Base-by-base conservation (phyloP, 2,797 vertebrate genomes). In the Coluber constrictor region DNA sequence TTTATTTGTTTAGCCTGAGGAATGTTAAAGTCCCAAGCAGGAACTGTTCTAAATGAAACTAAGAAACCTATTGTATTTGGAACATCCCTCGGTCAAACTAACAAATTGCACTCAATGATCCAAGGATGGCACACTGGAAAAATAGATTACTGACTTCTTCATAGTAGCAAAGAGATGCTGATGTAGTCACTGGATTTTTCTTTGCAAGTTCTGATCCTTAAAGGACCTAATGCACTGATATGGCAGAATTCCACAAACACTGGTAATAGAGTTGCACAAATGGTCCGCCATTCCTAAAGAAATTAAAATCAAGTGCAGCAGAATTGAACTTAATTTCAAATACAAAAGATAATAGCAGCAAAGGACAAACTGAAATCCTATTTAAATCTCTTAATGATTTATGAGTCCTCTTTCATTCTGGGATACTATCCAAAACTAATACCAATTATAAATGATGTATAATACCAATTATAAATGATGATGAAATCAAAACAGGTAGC, bases 301-400 rank as follows among this genome's bases (percentile, higher is more conserved):
- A 88, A 94, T 11, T 0, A 9, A 43, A 56, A 51, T 37, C 29
- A 9, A 25, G 32, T 0, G 54, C n/a, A 16, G 23, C 7, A 27
- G 47, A 86, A 55, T 51, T 94, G 32, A 90, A 5, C 16, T 90
- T 93, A 86, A 37, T 89, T 96, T 95, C 93, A 92, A 60, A 88
- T 90, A 59, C 87, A 93, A 94, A 37, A 92, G 86, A 23, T 87
- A 94, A 1, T 87, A 93, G 91, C 91, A 88, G 89, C 0, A 1
- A 92, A 56, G 83, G 63, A 94, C 90, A 61, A 89, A 63, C 86
- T 95, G 90, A 94, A 94, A 3, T 93, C 94, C 0, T 0, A 3
- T 94, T 95, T 94, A 95, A 95, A 93, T 87, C 93, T 94, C 90
- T 94, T 94, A 93, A 94, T 95, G 66, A 95, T 61, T 96, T 95